Evolutionary conservation across 2,113 vertebrate species (phyloP).

Genomic region (Lagenorhynchus albirostris): DNA sequence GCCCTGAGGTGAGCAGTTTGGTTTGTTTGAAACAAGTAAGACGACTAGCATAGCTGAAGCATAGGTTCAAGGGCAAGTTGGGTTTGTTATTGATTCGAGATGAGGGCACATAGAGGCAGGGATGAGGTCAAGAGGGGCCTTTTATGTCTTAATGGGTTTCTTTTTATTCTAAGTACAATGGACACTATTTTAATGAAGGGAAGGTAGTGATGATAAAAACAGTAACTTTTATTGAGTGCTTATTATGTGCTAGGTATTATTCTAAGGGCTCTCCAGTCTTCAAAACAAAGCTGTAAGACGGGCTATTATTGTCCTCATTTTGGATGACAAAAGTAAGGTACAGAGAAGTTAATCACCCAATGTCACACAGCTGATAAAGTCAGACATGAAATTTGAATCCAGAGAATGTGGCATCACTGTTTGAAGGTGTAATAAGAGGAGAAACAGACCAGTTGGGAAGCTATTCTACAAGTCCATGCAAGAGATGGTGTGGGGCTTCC

Average conservation of each 20-base stretch:
- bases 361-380: neutral
- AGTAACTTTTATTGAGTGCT: neutral
- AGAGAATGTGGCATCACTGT: too few relatives aligned
- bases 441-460: neutral
- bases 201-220: neutral
- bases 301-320: neutral
- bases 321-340: neutral
- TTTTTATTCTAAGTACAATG: neutral
- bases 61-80: neutral
- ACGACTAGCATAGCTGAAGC: neutral
- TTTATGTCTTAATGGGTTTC: neutral
- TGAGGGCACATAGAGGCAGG: neutral
- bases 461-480: neutral
- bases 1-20: neutral
- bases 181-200: neutral
- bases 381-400: neutral
- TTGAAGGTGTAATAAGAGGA: neutral
- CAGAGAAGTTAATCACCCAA: neutral
- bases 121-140: neutral
- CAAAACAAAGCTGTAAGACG: neutral
- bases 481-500: neutral
- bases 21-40: neutral
- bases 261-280: neutral
- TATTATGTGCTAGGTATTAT: neutral
- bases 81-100: neutral